These are phyloP conservation scores for Conus betulinus DNA, from an alignment of 1,140 invertebrate genomes.

Conservation along the genomic window DNA sequence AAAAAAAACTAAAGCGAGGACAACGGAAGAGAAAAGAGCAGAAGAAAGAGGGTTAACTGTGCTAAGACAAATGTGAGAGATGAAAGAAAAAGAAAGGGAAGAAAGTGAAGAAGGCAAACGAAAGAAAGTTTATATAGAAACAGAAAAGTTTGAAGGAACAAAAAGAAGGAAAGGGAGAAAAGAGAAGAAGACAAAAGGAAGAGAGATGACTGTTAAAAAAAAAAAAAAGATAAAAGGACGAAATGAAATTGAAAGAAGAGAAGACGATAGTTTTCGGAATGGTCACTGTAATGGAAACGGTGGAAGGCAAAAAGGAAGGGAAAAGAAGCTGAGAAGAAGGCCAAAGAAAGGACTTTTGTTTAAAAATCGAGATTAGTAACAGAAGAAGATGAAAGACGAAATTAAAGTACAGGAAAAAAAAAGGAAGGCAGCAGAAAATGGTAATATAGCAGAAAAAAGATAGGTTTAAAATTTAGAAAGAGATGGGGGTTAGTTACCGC, in stretches of 20 bases:
- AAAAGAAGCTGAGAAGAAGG: not conserved
- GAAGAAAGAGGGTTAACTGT: no score
- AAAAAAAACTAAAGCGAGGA: no score
- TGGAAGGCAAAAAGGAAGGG: constrained; percentile 12
- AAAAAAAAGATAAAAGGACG: not conserved
- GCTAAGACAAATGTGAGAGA: no score
- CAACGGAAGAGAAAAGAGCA: no score
- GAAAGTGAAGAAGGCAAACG: not conserved
- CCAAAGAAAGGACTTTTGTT: not conserved
- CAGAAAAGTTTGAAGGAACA: not conserved
- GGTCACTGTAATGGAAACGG: not conserved
- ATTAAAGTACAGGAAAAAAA: not conserved
- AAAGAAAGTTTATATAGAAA: not conserved
- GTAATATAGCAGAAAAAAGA: not conserved
- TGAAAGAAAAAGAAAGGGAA: no score
- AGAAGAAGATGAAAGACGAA: not conserved
- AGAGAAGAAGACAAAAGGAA: not conserved
- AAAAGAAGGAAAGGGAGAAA: not conserved
- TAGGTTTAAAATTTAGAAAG: no score
- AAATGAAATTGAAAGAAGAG: not conserved
- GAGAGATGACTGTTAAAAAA: not conserved
- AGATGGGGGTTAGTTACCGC: no score
- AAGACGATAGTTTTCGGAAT: not conserved
- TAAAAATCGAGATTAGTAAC: not conserved
- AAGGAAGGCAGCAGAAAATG: constrained; percentile 1